Evolutionary conservation across 2,797 vertebrate species (phyloP).

Genomic region (Lithobates sylvaticus): DNA sequence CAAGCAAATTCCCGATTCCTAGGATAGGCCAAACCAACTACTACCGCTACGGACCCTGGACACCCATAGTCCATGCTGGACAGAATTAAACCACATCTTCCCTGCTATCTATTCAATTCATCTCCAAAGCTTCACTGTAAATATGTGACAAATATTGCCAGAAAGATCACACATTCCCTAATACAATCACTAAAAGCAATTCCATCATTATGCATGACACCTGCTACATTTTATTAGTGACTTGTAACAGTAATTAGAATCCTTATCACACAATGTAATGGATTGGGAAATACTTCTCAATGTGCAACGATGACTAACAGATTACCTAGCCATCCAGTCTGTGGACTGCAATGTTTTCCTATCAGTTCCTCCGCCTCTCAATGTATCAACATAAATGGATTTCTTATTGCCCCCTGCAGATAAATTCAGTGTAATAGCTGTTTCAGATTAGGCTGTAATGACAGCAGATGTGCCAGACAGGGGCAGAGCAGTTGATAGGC

Average conservation of each 20-base stretch:
- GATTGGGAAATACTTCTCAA: slow-evolving; percentile 30
- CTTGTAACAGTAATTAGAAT: neutral
- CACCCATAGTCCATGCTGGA: no score
- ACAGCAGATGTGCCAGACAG: slow-evolving; percentile 15
- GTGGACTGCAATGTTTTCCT: slow-evolving; percentile 1
- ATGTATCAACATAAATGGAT: slow-evolving; percentile 42
- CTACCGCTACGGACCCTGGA: no score
- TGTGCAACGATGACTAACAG: slow-evolving; percentile 19
- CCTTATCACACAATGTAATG: slow-evolving; percentile 39
- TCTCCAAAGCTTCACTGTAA: no score
- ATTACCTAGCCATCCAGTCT: slow-evolving; percentile 33
- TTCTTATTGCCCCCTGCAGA: slow-evolving; percentile 41
- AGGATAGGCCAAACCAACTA: neutral
- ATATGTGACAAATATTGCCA: neutral
- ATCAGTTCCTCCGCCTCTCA: neutral
- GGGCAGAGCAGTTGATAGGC: slow-evolving; percentile 33
- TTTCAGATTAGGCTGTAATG: slow-evolving; percentile 58
- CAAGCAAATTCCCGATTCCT: neutral
- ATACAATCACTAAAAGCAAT: neutral
- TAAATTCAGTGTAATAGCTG: neutral
- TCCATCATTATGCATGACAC: neutral
- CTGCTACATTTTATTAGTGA: neutral
- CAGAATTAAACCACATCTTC: no score
- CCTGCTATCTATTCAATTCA: no score
- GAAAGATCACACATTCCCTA: neutral